phyloP scores from a whole-genome alignment of 2,113 vertebrate species.

The Oncorhynchus gorbuscha region DNA sequence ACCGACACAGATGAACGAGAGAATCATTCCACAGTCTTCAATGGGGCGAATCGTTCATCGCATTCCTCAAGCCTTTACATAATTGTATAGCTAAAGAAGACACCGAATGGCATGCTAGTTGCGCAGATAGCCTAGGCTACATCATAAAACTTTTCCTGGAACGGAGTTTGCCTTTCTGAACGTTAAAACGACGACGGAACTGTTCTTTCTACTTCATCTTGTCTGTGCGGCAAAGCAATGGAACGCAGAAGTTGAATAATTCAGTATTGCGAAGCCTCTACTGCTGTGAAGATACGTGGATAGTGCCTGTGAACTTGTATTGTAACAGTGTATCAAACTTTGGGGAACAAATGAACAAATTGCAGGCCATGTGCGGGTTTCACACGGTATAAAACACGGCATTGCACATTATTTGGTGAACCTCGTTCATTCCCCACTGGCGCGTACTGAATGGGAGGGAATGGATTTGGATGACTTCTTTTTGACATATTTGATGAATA shows the following conservation, averaged over 20 bases:
- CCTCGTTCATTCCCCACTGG: not conserved
- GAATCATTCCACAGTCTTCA: constrained; percentile 31
- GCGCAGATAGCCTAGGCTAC: too few species aligned
- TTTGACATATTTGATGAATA: constrained; percentile 54
- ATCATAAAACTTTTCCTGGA: too few species aligned
- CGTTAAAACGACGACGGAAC: too few species aligned
- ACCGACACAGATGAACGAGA: constrained; percentile 52
- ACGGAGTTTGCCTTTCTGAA: too few species aligned
- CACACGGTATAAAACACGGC: not conserved
- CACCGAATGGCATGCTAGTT: not conserved
- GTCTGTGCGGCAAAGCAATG: too few species aligned
- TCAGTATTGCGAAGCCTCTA: too few species aligned
- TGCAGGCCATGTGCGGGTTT: not conserved
- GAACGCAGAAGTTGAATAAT: too few species aligned
- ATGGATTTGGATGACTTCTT: not conserved
- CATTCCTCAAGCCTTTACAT: not conserved
- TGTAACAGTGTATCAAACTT: not conserved
- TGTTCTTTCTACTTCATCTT: too few species aligned
- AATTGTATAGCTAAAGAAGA: not conserved
- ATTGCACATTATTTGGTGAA: not conserved
- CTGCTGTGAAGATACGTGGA: too few species aligned
- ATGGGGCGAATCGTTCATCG: not conserved
- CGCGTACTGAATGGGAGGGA: not conserved
- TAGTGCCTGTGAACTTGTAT: not conserved
- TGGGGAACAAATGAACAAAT: not conserved